phyloP scores from a whole-genome alignment of 2,888 invertebrate genomes.

The Doris montereyensis region DNA sequence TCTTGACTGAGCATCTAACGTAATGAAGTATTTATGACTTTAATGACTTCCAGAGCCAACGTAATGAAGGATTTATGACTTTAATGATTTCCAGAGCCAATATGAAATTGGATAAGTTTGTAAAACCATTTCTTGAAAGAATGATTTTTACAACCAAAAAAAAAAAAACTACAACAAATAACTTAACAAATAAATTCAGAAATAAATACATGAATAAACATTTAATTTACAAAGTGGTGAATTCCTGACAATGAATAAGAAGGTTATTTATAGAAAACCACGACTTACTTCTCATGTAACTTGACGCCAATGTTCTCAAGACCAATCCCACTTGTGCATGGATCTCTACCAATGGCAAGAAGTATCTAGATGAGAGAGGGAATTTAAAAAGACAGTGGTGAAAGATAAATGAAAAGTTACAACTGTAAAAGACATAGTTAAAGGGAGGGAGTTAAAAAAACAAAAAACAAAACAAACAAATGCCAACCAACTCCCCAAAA shows the following conservation, averaged over 20 bases:
- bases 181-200: neutral
- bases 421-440: too few relatives aligned
- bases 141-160: too few relatives aligned
- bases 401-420: too few relatives aligned
- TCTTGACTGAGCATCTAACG: too few relatives aligned
- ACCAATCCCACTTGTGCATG: constrained; percentile 73
- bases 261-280: neutral
- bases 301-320: constrained; percentile 65
- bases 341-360: constrained; percentile 77
- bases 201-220: neutral
- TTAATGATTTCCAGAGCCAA: too few relatives aligned
- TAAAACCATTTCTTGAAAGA: too few relatives aligned
- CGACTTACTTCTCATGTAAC: constrained; percentile 70
- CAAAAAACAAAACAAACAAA: neutral
- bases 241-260: neutral
- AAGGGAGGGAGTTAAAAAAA: neutral
- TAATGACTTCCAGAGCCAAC: too few relatives aligned
- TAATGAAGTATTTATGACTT: too few relatives aligned
- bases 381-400: too few relatives aligned
- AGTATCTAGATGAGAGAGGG: constrained; percentile 72
- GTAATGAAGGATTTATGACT: too few relatives aligned
- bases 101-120: too few relatives aligned
- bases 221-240: neutral
- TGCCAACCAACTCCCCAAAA: neutral
- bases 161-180: too few relatives aligned